A percentile compares a stretch with the other conserved stretches of the same genome.
phyloP scores from a whole-genome alignment of 2,888 invertebrate species.

The Emmelina monodactyla region DNA sequence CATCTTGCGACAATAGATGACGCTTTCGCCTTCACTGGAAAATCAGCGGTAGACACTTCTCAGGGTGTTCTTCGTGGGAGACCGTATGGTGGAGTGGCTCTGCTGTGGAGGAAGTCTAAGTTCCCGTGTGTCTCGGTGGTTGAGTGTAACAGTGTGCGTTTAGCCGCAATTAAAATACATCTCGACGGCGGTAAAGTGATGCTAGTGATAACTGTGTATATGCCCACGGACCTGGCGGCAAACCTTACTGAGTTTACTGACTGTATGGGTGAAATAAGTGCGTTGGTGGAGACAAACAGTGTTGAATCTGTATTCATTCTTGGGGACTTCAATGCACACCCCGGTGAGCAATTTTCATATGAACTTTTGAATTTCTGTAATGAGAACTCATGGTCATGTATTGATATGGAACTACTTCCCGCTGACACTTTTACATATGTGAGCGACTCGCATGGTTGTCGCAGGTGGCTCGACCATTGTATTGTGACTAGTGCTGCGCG shows the following conservation, averaged over 20 bases:
- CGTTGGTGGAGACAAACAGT: no score
- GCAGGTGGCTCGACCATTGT: background rate
- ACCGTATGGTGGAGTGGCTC: no score
- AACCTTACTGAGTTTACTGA: background rate
- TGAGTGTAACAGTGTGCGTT: background rate
- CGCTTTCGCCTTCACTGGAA: no score
- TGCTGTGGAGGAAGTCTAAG: background rate
- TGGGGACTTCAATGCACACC: background rate
- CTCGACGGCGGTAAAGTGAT: background rate
- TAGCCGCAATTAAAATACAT: background rate
- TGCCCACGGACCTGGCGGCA: background rate
- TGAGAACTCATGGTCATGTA: background rate
- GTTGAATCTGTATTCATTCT: background rate
- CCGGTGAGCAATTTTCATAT: background rate
- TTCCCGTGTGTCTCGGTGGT: constrained; percentile 1
- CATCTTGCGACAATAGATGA: background rate
- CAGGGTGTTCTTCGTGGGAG: no score
- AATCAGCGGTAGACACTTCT: no score
- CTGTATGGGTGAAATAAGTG: background rate
- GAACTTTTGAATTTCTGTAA: background rate
- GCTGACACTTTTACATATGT: background rate
- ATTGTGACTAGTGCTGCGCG: background rate
- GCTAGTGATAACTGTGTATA: constrained; percentile 2
- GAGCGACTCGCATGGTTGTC: background rate
- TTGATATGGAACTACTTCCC: background rate